These are phyloP conservation scores for Tragelaphus buxtoni DNA, from an alignment of 2,113 vertebrate species.

Conservation along the genomic window DNA sequence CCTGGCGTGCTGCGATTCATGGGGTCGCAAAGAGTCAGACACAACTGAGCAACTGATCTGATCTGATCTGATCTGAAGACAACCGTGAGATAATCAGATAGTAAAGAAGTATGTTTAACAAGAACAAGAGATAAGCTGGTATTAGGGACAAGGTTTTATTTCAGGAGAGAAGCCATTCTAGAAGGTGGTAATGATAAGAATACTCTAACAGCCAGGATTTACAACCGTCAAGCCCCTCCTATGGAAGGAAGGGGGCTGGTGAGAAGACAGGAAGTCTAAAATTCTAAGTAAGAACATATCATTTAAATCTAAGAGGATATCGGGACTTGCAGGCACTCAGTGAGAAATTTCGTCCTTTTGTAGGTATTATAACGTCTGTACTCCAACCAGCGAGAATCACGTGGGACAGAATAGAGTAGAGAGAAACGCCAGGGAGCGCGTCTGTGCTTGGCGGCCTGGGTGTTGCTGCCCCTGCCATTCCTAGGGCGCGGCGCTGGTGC, in stretches of 20 bases:
- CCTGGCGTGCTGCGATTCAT: no score
- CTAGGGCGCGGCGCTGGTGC: fast-evolving
- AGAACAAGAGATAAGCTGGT: neutral
- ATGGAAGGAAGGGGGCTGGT: neutral
- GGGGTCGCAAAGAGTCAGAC: no score
- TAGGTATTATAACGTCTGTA: no score
- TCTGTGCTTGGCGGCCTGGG: fast-evolving
- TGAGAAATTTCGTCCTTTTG: neutral
- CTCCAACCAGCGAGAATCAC: neutral
- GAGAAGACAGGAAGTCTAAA: neutral
- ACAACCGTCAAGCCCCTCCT: no score
- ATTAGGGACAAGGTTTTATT: neutral
- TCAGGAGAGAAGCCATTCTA: neutral
- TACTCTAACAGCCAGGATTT: no score
- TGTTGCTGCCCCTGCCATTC: neutral
- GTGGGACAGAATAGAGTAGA: neutral
- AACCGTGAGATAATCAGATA: fast-evolving
- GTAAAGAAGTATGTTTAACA: neutral
- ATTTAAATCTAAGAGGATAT: neutral
- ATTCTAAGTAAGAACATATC: neutral
- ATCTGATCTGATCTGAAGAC: neutral
- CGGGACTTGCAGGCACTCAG: neutral
- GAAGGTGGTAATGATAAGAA: fast-evolving
- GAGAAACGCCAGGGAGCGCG: fast-evolving
- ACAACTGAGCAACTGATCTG: no score